Conservation (phyloP, 2,113 vertebrate species). For the Mionectes macconnelli region DNA sequence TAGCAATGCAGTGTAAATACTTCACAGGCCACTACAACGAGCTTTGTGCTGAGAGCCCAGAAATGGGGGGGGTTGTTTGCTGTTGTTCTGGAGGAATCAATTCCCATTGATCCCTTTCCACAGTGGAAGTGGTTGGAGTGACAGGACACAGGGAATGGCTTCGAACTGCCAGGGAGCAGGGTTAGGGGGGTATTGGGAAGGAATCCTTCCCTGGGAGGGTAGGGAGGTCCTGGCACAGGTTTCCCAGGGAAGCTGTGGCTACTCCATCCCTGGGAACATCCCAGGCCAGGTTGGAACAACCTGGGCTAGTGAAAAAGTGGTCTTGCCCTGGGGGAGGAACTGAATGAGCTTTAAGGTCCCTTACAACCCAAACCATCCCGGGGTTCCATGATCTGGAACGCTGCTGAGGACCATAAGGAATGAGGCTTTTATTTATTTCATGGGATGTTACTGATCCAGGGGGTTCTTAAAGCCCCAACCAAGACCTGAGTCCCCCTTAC, state of each 20-base stretch:
- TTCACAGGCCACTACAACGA: not conserved
- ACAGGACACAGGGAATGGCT: not conserved
- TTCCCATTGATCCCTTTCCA: not conserved
- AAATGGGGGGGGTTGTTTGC: not conserved
- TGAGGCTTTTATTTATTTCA: not conserved
- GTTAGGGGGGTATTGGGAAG: not conserved
- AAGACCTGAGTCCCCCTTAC: not conserved
- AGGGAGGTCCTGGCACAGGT: not conserved
- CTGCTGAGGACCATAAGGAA: not conserved
- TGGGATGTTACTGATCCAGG: not conserved
- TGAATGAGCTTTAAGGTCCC: not conserved
- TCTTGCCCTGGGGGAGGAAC: not conserved
- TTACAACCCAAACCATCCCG: not conserved
- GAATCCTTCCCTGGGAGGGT: fast-evolving
- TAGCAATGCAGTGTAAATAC: slow-evolving; percentile 44
- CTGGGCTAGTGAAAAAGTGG: fast-evolving
- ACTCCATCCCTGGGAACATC: not conserved
- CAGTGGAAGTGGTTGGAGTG: not conserved
- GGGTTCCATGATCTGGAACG: not conserved
- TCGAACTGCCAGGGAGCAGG: not conserved
- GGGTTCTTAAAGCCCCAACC: not conserved
- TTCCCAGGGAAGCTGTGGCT: not conserved
- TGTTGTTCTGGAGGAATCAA: not conserved
- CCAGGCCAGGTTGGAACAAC: not conserved
- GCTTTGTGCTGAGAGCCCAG: not conserved